Conservation (phyloP, 2,797 vertebrate species). For the Xenopus petersii region DNA sequence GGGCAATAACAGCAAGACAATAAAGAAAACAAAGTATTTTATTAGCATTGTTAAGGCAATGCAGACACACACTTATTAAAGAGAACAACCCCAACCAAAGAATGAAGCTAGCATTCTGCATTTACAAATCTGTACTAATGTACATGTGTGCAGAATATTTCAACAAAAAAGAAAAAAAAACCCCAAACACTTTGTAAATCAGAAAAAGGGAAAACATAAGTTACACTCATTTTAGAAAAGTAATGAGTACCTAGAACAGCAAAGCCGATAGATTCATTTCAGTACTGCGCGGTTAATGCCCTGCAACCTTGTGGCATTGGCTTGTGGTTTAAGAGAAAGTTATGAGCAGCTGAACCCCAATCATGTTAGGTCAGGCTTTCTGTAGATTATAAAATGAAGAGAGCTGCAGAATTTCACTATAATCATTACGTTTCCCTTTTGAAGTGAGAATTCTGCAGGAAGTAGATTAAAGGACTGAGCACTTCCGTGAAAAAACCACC, state of each 20-base stretch:
- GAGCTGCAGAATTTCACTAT: slow-evolving; percentile 43
- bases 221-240: slow-evolving; percentile 42
- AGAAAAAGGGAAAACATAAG: slow-evolving; percentile 14
- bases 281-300: slow-evolving; percentile 54
- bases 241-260: slow-evolving; percentile 33
- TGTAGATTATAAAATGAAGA: slow-evolving; percentile 39
- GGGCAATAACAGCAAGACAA: neutral
- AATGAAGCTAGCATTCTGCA: slow-evolving; percentile 61
- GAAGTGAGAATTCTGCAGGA: neutral
- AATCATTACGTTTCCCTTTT: slow-evolving; percentile 42
- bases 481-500: neutral
- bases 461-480: neutral
- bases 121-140: slow-evolving; percentile 59
- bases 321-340: slow-evolving; percentile 59
- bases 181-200: slow-evolving; percentile 39
- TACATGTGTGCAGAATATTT: slow-evolving; percentile 56
- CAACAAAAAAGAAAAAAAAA: slow-evolving; percentile 55
- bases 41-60: slow-evolving; percentile 77
- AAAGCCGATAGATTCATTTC: slow-evolving; percentile 54
- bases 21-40: slow-evolving; percentile 60
- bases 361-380: slow-evolving; percentile 51
- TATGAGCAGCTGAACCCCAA: slow-evolving; percentile 48
- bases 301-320: slow-evolving; percentile 51
- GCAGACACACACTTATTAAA: slow-evolving; percentile 62
- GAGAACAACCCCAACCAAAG: slow-evolving; percentile 62